Conservation (phyloP, 2,888 invertebrate genomes). For the Amiota mariae region DNA sequence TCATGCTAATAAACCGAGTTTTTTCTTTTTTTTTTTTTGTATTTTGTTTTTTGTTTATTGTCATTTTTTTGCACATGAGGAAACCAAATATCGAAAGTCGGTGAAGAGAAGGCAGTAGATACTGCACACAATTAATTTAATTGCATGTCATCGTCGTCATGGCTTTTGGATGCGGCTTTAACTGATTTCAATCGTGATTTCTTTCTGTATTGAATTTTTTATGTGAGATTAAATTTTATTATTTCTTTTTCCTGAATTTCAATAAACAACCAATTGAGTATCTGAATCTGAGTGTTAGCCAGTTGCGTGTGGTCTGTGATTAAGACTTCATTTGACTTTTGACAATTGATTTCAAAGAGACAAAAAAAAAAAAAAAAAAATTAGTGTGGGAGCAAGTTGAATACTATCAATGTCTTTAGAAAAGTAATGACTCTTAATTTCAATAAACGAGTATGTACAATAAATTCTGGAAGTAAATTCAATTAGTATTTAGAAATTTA, state of each 20-base stretch:
- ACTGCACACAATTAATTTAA: constrained; percentile 21
- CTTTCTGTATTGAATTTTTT: not conserved
- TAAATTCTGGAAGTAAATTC: too few relatives aligned
- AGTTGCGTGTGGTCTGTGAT: constrained; percentile 6
- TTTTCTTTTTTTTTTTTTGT: not conserved
- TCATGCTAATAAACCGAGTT: not conserved
- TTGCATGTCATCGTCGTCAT: constrained; percentile 25
- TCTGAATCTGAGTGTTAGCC: not conserved
- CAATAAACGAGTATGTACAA: too few relatives aligned
- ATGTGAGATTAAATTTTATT: not conserved
- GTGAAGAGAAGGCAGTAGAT: too few relatives aligned
- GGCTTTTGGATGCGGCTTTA: constrained; percentile 16
- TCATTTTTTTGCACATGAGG: constrained; percentile 7
- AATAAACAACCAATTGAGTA: constrained; percentile 1
- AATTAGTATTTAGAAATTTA: too few relatives aligned
- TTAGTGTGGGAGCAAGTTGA: too few relatives aligned
- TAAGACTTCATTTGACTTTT: constrained; percentile 7
- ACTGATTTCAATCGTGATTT: constrained; percentile 12
- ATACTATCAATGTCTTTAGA: too few relatives aligned
- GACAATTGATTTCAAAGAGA: not conserved
- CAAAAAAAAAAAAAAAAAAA: too few relatives aligned
- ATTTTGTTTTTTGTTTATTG: not conserved
- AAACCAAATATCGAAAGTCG: not conserved
- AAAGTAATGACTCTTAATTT: too few relatives aligned
- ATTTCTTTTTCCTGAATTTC: not conserved